Base-by-base conservation (phyloP, 2,797 vertebrate species). In the Zalophus californianus region DNA sequence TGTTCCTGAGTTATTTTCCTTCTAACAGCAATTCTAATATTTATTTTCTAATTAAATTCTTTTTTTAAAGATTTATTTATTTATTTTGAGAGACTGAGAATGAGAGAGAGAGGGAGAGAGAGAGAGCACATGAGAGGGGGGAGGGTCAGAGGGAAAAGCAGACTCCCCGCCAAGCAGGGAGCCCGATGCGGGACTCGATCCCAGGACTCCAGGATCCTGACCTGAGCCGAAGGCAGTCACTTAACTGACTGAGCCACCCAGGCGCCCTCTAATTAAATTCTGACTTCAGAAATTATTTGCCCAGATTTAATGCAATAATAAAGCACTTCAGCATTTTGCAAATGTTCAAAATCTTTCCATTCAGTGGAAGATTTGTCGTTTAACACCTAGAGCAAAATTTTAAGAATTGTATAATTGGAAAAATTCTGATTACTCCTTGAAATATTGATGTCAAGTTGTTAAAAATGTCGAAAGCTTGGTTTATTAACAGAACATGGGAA, bases 31-130 rank as follows among this genome's bases (percentile, higher is more conserved):
- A 75, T 96, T 83, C 38, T 64, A 68, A 77, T 90, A 86, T 93
- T 83, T 52, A 92, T 64, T 97, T 96, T 84, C 32, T 72, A 91
- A 86, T 92, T 86, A 68, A 86, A 73, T 82, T 93, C 16, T 89
- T 35, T 35, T 35, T 35, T 35, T 35, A 35, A 35, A 35, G 35
- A 35, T 35, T 35, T 35, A 35, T 35, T 35, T 38, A 38, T 38
- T 38, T 38, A 38, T 38, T 38, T 38, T 38, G 38, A 38, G 38
- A 38, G 38, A 38, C 38, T 38, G 38, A 38, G 38, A 38, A 38
- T 38, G 38, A 38, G 38, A 38, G 38, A 38, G 38, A 38, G 38
- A 38, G 38, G 4, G 38, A 38, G 38, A 38, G 38, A 38, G 38
- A 38, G 38, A 38, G 38, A 38, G 38, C 38, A 38, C 38, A 38